Conservation (phyloP, 2,797 vertebrate species). For the Eleutherodactylus coqui region DNA sequence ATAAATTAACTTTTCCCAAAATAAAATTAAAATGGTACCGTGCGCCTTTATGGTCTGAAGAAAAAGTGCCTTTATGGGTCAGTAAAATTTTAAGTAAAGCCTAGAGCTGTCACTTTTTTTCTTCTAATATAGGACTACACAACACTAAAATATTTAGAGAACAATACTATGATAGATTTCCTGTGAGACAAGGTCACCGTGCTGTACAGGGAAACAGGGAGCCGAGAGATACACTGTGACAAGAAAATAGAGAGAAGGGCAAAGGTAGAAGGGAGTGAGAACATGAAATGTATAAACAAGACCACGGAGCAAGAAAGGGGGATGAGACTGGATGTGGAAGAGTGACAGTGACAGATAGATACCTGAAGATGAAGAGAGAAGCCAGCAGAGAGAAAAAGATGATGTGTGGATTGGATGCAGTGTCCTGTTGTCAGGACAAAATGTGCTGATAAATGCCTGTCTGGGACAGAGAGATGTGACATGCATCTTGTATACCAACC, state of each 20-base stretch:
- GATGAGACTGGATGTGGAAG: conserved; percentile 34
- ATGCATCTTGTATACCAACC: conserved; percentile 46
- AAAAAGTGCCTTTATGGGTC: conserved; percentile 5
- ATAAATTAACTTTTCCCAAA: background rate
- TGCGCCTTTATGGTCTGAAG: background rate
- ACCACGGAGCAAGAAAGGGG: conserved; percentile 14
- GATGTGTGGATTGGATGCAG: conserved; percentile 61
- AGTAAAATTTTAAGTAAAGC: conserved; percentile 26
- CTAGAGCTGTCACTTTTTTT: conserved; percentile 23
- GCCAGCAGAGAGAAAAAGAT: conserved; percentile 50
- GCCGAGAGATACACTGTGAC: conserved; percentile 37
- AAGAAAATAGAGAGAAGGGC: conserved; percentile 38
- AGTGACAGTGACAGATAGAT: conserved; percentile 61
- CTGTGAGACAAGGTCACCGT: conserved; percentile 34
- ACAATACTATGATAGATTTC: conserved; percentile 50
- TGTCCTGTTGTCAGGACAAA: conserved; percentile 56
- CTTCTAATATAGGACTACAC: conserved; percentile 19
- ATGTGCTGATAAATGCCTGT: conserved; percentile 63
- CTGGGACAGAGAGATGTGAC: conserved; percentile 58
- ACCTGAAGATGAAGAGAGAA: conserved; percentile 59
- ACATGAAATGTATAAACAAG: conserved; percentile 37
- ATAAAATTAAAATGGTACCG: background rate
- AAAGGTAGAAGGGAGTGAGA: conserved; percentile 35
- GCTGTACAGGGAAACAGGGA: conserved; percentile 20
- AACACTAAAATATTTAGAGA: conserved; percentile 31